Conservation (phyloP, 64 coral and sea anemone genomes). For the Acropora yongei region DNA sequence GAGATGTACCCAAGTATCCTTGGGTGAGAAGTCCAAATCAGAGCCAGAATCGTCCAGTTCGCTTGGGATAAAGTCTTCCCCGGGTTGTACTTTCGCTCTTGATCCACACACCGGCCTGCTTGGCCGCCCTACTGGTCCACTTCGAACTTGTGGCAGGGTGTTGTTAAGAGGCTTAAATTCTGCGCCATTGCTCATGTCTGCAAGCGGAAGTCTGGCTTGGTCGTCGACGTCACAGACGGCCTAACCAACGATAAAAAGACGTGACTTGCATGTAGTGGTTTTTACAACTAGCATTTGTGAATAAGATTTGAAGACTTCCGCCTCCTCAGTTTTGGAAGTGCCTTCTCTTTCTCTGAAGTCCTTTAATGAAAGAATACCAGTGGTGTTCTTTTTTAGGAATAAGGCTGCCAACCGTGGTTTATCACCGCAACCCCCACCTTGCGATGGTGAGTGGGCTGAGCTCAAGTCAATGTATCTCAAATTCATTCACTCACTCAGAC, state of each 20-base stretch:
- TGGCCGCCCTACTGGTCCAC: slow-evolving; percentile 33
- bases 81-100: not conserved
- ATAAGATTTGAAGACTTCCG: too few species aligned
- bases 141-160: not conserved
- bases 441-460: too few species aligned
- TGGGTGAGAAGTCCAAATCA: not conserved
- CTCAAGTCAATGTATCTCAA: too few species aligned
- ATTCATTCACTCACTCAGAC: too few species aligned
- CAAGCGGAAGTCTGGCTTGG: slow-evolving; percentile 9
- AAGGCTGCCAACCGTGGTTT: too few species aligned
- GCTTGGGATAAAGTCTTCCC: not conserved
- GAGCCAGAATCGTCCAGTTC: slow-evolving; percentile 8
- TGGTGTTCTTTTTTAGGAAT: too few species aligned
- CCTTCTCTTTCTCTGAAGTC: too few species aligned
- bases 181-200: not conserved
- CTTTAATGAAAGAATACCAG: too few species aligned
- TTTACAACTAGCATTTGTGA: too few species aligned
- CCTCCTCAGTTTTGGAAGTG: too few species aligned
- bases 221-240: slow-evolving; percentile 25
- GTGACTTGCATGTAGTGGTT: too few species aligned
- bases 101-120: slow-evolving; percentile 58
- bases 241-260: not conserved
- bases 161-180: slow-evolving; percentile 27
- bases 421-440: too few species aligned
- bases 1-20: not conserved